Percentiles rank a stretch among this genome's conserved stretches.
Evolutionary conservation across 2,113 vertebrate species (phyloP).

Genomic region (Pagrus major): DNA sequence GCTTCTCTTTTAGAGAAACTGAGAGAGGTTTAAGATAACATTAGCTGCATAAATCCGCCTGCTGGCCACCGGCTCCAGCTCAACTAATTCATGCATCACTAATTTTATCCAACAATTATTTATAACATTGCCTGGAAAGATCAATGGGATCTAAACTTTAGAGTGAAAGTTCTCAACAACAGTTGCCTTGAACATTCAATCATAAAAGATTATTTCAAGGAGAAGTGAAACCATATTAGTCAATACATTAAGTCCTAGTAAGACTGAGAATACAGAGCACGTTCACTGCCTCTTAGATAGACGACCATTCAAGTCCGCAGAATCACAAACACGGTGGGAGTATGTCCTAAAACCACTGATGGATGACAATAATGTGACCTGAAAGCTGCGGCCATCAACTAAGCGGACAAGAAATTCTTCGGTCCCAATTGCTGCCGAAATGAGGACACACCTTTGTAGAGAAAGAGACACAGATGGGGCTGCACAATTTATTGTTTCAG

Average conservation of each 20-base stretch:
- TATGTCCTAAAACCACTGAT: neutral
- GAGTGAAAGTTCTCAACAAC: neutral
- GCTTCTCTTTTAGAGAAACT: neutral
- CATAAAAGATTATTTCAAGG: neutral
- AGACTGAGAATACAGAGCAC: neutral
- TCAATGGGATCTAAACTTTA: constrained; percentile 1
- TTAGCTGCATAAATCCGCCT: constrained; percentile 7
- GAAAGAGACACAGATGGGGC: too few relatives aligned
- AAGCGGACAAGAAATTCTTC: constrained; percentile 2
- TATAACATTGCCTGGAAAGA: neutral
- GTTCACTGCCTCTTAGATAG: neutral
- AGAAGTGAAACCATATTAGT: neutral
- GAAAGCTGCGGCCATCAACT: neutral
- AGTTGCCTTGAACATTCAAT: neutral
- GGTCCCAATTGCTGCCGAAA: constrained; percentile 6
- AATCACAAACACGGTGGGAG: neutral
- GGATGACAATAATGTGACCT: constrained; percentile 27
- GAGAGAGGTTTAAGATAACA: neutral
- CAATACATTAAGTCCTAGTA: neutral
- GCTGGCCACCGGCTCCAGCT: neutral
- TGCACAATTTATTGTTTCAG: too few relatives aligned
- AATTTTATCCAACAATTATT: constrained; percentile 16
- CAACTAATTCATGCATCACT: neutral
- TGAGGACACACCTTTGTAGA: neutral
- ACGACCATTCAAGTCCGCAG: neutral